Conservation (phyloP, 2,113 vertebrate genomes). For the Excalfactoria chinensis region DNA sequence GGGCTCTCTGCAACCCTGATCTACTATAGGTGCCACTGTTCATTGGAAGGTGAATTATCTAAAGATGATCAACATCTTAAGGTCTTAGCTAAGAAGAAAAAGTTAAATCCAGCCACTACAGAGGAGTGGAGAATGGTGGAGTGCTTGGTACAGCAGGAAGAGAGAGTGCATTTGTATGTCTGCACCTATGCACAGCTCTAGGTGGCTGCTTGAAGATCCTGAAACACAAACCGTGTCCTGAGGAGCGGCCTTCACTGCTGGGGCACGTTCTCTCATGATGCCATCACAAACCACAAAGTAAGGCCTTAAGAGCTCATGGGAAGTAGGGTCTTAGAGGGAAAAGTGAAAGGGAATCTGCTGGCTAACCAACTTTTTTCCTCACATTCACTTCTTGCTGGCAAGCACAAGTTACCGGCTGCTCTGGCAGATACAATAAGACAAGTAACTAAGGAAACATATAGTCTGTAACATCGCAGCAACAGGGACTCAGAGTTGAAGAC, state of each 20-base stretch:
- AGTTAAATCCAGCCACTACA: neutral
- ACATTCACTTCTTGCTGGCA: neutral
- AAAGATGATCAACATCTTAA: neutral
- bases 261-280: neutral
- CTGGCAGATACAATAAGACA: neutral
- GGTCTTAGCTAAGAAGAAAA: neutral
- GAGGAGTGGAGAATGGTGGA: neutral
- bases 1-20: too few relatives aligned
- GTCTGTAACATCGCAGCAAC: neutral
- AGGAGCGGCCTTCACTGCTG: neutral
- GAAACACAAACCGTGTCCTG: neutral
- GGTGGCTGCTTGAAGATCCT: neutral
- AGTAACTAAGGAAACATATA: neutral
- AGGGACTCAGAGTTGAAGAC: neutral
- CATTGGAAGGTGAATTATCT: neutral
- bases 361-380: neutral
- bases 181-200: rapidly evolving
- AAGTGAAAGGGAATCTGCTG: neutral
- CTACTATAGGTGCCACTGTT: too few relatives aligned
- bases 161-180: neutral
- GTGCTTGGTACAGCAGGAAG: neutral
- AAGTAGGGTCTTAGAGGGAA: neutral
- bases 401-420: neutral
- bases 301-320: neutral
- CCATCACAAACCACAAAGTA: neutral